A percentile compares a stretch with the other conserved stretches of the same genome.
Evolutionary conservation across 2,888 invertebrate species (phyloP).

Genomic region (Halictus ligatus): DNA sequence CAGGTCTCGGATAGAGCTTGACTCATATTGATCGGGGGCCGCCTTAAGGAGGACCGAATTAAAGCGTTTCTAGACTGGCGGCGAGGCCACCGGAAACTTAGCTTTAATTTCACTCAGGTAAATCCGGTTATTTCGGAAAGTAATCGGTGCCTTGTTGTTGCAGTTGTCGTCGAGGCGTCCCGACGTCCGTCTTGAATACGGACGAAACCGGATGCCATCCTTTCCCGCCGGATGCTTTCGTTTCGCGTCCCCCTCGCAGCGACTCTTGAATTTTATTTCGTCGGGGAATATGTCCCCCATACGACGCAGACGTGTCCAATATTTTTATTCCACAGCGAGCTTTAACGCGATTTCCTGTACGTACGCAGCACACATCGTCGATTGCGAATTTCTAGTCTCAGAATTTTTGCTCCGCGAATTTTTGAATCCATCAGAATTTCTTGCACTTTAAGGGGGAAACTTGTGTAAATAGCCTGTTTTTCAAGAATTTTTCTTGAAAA

Average conservation of each 20-base stretch:
- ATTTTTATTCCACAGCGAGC: background rate
- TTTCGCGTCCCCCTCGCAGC: constrained; percentile 2
- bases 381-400: background rate
- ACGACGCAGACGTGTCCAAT: constrained; percentile 4
- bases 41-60: constrained; percentile 43
- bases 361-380: background rate
- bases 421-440: background rate
- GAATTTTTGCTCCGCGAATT: background rate
- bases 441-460: background rate
- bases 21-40: constrained; percentile 48
- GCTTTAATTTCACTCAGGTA: constrained; percentile 27
- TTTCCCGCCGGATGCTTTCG: background rate
- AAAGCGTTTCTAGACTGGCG: background rate
- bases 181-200: constrained; percentile 9
- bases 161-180: background rate
- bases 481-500: too few relatives aligned
- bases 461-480: too few relatives aligned
- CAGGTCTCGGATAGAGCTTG: constrained; percentile 18
- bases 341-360: background rate
- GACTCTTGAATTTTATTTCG: constrained; percentile 7
- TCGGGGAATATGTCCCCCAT: background rate
- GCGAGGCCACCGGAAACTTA: constrained; percentile 1
- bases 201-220: constrained; percentile 6
- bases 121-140: constrained; percentile 22
- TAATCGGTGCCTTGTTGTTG: constrained; percentile 27